Base-by-base conservation (phyloP, 2,888 invertebrate genomes). In the Palloptera scutellata region DNA sequence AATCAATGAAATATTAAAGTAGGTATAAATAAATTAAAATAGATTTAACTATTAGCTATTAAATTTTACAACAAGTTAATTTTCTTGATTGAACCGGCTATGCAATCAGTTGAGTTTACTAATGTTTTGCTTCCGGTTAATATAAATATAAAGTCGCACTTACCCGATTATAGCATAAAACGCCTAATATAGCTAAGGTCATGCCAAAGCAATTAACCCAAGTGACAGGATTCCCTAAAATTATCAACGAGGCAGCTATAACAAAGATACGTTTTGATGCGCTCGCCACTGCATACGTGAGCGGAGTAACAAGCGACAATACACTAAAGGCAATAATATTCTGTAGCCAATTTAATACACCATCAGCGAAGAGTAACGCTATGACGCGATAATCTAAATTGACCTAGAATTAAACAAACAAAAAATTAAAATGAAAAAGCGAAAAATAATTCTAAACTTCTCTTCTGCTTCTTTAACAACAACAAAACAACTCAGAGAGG, bases 271-370 rank as follows among this genome's bases (percentile, higher is more conserved):
- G 88, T 86, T 98, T 98, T 64, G 96, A 95, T 40, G 96, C 95
- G 85, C 95, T 97, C 63, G 96, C 96, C 66, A 98, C 97, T 0
- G 97, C 96, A 86, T 98, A 98, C 0, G 96, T 95, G 43, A 98
- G 87, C 52, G 98, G 96, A n/a, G 96, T 91, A 51, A 98, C 95
- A 73, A 93, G 86, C 64, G 95, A 94, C 75, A 98, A 88, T 64
- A 98, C 92, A 75, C 94, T 95, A 86, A 98, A 98, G 0, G 98
- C 98, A 63, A 96, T 90, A 77, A 97, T 91, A 81, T 97, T 98
- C 86, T 98, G 98, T 75, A 95, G 86, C 93, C 97, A 98, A 81
- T 94, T 96, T 73, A 97, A 88, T 64, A 93, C 87, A 15, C 97
- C 97, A 85, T 97, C 97, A 17, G 90, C 81, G 70, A 92, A 85